Conservation (phyloP, 2,113 vertebrate species). For the Platysternon megacephalum region DNA sequence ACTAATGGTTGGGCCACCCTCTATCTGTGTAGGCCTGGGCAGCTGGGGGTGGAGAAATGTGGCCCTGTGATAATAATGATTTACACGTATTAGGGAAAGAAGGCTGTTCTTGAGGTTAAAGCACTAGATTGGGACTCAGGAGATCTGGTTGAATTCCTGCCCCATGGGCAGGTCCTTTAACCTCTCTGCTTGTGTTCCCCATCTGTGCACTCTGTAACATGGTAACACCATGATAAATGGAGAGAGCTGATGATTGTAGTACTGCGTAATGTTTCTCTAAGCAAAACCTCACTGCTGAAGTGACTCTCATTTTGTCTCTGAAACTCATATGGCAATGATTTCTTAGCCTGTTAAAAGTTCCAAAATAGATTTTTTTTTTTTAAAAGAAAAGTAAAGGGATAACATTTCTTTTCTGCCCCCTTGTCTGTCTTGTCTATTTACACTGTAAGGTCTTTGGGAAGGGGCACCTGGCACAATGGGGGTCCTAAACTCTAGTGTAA, state of each 20-base stretch:
- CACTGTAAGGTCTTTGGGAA: neutral
- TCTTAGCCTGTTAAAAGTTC: neutral
- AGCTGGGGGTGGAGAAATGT: neutral
- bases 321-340: neutral
- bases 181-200: neutral
- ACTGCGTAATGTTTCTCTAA: neutral
- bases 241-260: neutral
- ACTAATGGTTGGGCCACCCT: neutral
- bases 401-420: neutral
- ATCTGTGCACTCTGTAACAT: neutral
- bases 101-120: neutral
- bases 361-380: neutral
- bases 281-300: neutral
- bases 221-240: neutral
- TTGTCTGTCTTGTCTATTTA: neutral
- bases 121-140: neutral
- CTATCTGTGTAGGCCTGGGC: neutral
- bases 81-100: neutral
- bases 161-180: neutral
- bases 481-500: neutral
- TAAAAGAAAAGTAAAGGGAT: neutral
- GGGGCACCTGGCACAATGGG: neutral
- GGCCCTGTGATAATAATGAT: neutral
- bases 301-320: neutral
- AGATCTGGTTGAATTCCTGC: rapidly evolving